Evolutionary conservation across 1,140 invertebrate species (phyloP), one percentile per base, ranked within the genome.

Genomic region (Pogonognathellus flavescens): DNA sequence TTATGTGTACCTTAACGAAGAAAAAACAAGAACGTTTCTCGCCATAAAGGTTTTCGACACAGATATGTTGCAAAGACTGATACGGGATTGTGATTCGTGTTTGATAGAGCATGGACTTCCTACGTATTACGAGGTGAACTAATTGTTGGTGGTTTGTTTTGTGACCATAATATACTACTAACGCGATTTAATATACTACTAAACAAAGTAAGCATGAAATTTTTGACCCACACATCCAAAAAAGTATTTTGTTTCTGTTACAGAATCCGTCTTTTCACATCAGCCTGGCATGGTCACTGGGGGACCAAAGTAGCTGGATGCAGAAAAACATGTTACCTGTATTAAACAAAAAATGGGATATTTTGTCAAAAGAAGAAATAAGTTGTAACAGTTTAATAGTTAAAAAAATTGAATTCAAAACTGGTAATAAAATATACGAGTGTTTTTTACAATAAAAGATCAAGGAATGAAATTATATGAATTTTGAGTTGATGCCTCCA

Each of bases 21-120:
- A 95, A 84, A 91, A 91, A 85, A 94, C 94, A 60, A 93, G 95
- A 87, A 95, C 95, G 50, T 96, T 96, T 91, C 89, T 96, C 70
- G 93, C 93, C 16, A 90, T 95, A 22, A 90, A 92, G 88, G 93
- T 93, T 84, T 90, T 90, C 82, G 91, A 92, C 41, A 90, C 91
- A 86, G 91, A 92, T 86, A 89, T 90, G 50, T 90, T 95, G 80
- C 59, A 91, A 50, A 88, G 91, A 83, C 89, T 94, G 57, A 92
- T 93, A 3, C 85, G 91, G 49, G 90, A 91, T 86, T 89, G 95
- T 57, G 92, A 95, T 90, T 88, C 91, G 82, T 91, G 93, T 85
- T 90, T 95, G 62, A 87, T 88, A n/a, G 94, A 95, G 87, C 95
- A 93, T 89, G 92, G 93, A 80, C 91, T 95, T 82, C 92, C 93